Evolutionary conservation across 2,888 invertebrate genomes (phyloP), one percentile per base, ranked within the genome.

Genomic region (Dryobotodes eremita): DNA sequence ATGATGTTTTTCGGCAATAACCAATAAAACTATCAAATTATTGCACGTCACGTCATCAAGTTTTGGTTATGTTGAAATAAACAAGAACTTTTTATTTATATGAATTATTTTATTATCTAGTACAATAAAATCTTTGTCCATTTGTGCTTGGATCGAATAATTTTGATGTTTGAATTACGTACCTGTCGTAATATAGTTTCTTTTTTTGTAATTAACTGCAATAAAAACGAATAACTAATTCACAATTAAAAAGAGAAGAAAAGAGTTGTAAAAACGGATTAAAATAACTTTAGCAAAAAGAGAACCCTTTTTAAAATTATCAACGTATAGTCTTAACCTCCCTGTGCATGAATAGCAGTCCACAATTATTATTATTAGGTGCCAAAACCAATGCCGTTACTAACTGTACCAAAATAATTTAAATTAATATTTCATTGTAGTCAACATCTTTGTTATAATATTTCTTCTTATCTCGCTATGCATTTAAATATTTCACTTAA

Each of bases 1-100:
- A 92, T 94, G 94, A 93, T 95, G 94, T 94, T 94, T 92, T 88
- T 75, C 85, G 77, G 88, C 89, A 90, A 91, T 93, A 92, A 91
- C 93, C 92, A 93, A 96, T 96, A 96, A 96, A 96, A 96, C 96
- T 95, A 96, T 96, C 92, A 96, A 94, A 95, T 95, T 95, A 95
- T 94, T 93, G 92, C 94, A 90, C 88, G 91, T 92, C 92, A 91
- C 91, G 92, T 92, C 93, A 91, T 93, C 92, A 93, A 92, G 90
- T 91, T 93, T 92, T 90, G 88, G 90, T 91, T 92, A 89, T 90
- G 88, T 87, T 88, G 92, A 93, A 93, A 94, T 95, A 94, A 94
- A 94, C 93, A 94, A 92, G 88, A 83, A 83, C 83, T 92, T 94
- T 95, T 94, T 93, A 86, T 93, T 94, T 91, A 86, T 91, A 92